Percentiles rank a stretch among this genome's conserved stretches.
These are phyloP conservation scores for Dysdera silvatica DNA, from an alignment of 1,140 invertebrate genomes.

Conservation along the genomic window DNA sequence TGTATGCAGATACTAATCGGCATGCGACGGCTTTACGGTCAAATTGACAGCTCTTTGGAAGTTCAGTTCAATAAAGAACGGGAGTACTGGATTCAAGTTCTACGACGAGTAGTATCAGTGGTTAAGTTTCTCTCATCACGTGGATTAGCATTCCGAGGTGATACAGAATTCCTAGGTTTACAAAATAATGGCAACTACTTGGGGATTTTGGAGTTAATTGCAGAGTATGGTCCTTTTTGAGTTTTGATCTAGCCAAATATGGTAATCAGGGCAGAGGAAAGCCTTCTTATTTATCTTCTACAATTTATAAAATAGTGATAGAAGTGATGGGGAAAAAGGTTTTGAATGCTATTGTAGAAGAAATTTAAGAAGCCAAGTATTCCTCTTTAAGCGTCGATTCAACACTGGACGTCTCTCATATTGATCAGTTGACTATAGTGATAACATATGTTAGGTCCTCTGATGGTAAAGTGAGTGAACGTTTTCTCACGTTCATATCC, in stretches of 20 bases:
- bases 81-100: background rate
- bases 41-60: background rate
- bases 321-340: background rate
- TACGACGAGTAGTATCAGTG: background rate
- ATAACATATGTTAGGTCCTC: no score
- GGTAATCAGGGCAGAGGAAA: background rate
- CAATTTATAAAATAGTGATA: background rate
- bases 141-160: background rate
- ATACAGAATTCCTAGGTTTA: background rate
- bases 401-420: background rate
- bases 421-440: no score
- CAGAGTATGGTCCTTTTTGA: background rate
- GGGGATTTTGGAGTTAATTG: background rate
- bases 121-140: background rate
- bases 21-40: no score
- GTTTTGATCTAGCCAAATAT: background rate
- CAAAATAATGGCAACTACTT: conserved; percentile 9
- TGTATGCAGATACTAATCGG: no score
- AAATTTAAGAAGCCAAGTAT: conserved; percentile 4
- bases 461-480: no score
- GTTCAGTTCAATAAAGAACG: background rate
- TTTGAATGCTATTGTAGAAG: background rate
- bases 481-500: no score
- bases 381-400: conserved; percentile 6
- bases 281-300: background rate